Evolutionary conservation across 2,888 invertebrate genomes (phyloP).

Genomic region (Himalopsyche kuldschensis): DNA sequence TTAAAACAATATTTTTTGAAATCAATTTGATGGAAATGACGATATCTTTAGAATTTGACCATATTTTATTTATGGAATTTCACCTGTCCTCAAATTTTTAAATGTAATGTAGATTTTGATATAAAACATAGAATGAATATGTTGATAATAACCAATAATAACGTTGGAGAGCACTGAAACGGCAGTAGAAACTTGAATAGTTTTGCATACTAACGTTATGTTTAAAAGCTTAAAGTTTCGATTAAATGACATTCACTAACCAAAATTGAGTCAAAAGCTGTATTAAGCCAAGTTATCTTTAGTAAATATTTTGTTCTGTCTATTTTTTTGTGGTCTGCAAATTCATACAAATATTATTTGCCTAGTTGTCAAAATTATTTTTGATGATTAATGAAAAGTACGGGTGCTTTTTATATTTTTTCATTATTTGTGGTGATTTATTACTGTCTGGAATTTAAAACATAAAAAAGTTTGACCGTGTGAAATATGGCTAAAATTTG

Average conservation of each 20-base stretch:
- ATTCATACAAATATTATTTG: not conserved
- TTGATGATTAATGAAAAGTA: not conserved
- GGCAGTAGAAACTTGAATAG: not conserved
- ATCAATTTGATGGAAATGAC: too few species aligned
- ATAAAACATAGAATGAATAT: too few species aligned
- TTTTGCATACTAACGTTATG: not conserved
- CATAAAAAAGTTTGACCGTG: not conserved
- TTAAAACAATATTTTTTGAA: too few species aligned
- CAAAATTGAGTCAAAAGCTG: not conserved
- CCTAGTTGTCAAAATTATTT: not conserved
- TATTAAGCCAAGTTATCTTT: too few species aligned
- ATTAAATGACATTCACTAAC: not conserved
- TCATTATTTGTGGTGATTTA: not conserved
- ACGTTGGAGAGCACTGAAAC: not conserved
- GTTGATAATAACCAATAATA: not conserved
- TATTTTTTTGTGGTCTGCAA: not conserved
- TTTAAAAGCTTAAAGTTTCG: not conserved
- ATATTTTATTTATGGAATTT: too few species aligned
- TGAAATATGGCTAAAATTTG: not conserved
- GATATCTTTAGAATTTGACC: too few species aligned
- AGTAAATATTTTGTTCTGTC: not conserved
- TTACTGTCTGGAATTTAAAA: not conserved
- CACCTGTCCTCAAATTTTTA: too few species aligned
- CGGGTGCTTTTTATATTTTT: not conserved
- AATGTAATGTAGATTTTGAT: too few species aligned